Evolutionary conservation across 2,888 invertebrate species (phyloP), one percentile per base, ranked within the genome.

Genomic region (Apamea epomidion): DNA sequence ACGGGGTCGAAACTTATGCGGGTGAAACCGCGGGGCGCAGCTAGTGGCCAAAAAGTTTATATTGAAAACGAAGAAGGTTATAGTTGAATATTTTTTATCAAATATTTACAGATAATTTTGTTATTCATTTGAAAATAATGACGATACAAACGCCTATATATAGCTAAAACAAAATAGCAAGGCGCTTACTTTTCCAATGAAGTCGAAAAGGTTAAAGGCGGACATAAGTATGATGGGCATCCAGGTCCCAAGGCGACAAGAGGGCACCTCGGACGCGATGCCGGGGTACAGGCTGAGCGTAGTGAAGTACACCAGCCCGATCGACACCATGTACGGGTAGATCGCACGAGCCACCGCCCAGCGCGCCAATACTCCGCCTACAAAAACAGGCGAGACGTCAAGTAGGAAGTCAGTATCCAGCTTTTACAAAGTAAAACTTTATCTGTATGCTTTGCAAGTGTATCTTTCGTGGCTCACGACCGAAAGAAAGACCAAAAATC

Each of bases 141-240:
- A 14, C 6, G 18, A 58, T 29, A 32, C 32, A 54, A 54, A 45
- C n/a, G 32, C 7, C 1, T 67, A 0, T 25, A 48, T 0, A 69
- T 42, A 42, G 83, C 58, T 67, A 62, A n/a, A 29, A 54, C 2
- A 69, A 54, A 25, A 45, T 45, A 45, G 2, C 25, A 25, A 74
- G 60, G 18, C 58, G 72, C 90, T 90, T 94, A 98, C 98, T 97
- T 98, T 98, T 87, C 99, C 99, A 84, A 99, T 96, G 29, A 99
- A 98, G 95, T 99, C 99, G 74, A 98, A 98, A 7, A 98, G 97
- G 91, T 99, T 99, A 93, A 99, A 99, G 18, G 98, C 97, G 1
- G 99, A 98, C 98, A 99, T 99, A 80, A 99, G 97, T 67, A 99
- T 96, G 54, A 99, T 98, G 0, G 99, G 99, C 98, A 99, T 99